Percentiles rank a stretch among this genome's conserved stretches.
Conservation (phyloP, 35 echinoderm and acorn worm genomes). For the Hemicentrotus pulcherrimus region DNA sequence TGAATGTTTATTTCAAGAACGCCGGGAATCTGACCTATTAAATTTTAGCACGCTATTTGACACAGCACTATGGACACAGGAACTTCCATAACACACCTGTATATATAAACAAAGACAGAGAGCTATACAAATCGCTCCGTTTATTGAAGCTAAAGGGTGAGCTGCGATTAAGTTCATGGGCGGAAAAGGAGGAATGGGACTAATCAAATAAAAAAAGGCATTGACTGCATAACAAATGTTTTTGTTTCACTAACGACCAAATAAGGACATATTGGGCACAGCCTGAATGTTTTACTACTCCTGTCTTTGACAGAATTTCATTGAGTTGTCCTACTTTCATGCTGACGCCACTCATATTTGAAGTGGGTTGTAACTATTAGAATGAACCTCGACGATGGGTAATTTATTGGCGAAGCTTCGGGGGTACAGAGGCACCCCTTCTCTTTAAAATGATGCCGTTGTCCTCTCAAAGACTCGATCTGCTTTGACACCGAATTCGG, state of each 20-base stretch:
- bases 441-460: no score
- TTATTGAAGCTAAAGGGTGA: not conserved
- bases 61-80: not conserved
- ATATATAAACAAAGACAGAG: not conserved
- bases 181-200: not conserved
- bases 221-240: not conserved
- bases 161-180: not conserved
- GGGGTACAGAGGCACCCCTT: no score
- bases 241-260: not conserved
- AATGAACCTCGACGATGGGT: no score
- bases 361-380: not conserved
- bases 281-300: not conserved
- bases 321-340: not conserved
- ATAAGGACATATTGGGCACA: not conserved
- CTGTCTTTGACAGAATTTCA: not conserved
- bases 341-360: not conserved
- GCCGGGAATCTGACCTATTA: not conserved
- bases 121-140: not conserved
- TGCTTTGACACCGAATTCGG: no score
- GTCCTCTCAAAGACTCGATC: no score
- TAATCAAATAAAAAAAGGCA: not conserved
- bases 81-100: not conserved
- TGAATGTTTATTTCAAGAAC: not conserved
- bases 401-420: no score
- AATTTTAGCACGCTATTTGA: not conserved